A percentile compares a stretch with the other conserved stretches of the same genome.
Conservation (phyloP, 2,888 invertebrate species). For the Yponomeuta sedellus region DNA sequence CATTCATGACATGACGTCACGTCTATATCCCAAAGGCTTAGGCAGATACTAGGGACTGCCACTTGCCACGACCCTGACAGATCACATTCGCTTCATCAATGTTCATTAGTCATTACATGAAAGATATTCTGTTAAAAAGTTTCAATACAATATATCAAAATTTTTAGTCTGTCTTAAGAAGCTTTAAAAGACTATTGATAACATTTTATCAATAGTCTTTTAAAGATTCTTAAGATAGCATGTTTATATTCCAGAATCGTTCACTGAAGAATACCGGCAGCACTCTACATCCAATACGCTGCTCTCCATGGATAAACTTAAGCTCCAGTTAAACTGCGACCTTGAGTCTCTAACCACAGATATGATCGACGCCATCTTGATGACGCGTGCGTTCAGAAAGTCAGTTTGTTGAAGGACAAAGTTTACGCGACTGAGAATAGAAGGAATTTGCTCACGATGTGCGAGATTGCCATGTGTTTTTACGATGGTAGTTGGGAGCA, state of each 20-base stretch:
- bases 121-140: no score
- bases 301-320: slow-evolving; percentile 24
- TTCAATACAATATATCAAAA: no score
- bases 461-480: slow-evolving; percentile 24
- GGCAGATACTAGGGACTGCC: no score
- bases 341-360: slow-evolving; percentile 24
- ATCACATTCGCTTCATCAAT: no score
- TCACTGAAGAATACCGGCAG: background rate
- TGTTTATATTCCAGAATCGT: background rate
- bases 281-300: slow-evolving; percentile 21
- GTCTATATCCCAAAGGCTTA: no score
- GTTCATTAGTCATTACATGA: no score
- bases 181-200: no score
- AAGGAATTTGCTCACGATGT: slow-evolving; percentile 19
- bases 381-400: slow-evolving; percentile 15
- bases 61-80: no score
- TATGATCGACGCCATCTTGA: slow-evolving; percentile 20
- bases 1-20: no score
- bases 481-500: slow-evolving; percentile 26
- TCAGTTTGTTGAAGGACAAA: slow-evolving; percentile 4
- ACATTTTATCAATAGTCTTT: no score
- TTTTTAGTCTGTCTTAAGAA: no score
- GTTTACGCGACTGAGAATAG: slow-evolving; percentile 10
- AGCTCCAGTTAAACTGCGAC: slow-evolving; percentile 26
- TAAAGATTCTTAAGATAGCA: no score